Conservation (phyloP, 2,113 vertebrate genomes). For the Raja brachyura region DNA sequence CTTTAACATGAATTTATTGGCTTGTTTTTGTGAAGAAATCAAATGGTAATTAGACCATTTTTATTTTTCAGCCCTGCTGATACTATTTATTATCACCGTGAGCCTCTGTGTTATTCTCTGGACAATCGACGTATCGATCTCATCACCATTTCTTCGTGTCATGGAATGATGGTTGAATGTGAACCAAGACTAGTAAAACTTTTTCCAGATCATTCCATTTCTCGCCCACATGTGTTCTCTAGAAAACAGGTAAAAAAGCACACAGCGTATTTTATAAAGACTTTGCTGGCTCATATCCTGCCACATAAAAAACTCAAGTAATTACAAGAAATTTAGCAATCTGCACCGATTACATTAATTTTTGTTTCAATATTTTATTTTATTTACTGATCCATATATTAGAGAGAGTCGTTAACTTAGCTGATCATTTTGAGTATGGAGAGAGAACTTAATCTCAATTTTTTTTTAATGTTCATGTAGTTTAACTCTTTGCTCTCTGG, state of each 20-base stretch:
- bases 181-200: conserved; percentile 84
- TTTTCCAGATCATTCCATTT: conserved; percentile 74
- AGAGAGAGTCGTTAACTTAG: background rate
- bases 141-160: conserved; percentile 84
- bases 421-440: background rate
- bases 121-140: conserved; percentile 87
- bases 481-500: background rate
- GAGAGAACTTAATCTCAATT: background rate
- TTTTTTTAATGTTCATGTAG: background rate
- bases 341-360: background rate
- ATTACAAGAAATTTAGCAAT: background rate
- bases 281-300: background rate
- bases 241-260: conserved; percentile 73
- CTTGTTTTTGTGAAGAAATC: background rate
- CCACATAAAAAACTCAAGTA: background rate
- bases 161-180: conserved; percentile 75
- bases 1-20: background rate
- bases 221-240: conserved; percentile 70
- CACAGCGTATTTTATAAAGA: background rate
- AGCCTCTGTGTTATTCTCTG: conserved; percentile 83
- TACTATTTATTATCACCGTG: conserved; percentile 83
- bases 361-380: background rate
- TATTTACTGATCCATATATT: background rate
- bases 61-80: conserved; percentile 57
- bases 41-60: background rate